Percentiles rank a stretch among this genome's conserved stretches.
These are phyloP conservation scores for Mixornis gularis DNA, from an alignment of 2,113 vertebrate species.

Conservation along the genomic window DNA sequence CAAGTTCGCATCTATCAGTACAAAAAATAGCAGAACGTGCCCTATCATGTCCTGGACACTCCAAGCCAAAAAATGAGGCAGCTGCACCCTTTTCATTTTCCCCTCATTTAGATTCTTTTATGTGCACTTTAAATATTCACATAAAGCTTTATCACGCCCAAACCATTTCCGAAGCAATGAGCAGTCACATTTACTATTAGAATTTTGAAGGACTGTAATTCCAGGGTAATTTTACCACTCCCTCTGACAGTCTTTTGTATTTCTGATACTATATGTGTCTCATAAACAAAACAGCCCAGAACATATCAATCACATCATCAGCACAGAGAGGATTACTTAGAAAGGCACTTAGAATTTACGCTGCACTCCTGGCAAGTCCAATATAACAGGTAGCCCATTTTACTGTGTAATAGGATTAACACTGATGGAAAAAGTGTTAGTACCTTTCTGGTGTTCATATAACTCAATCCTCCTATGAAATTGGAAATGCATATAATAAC, in stretches of 20 bases:
- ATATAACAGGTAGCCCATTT: not conserved
- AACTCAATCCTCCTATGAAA: not conserved
- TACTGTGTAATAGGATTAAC: not conserved
- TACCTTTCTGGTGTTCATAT: not conserved
- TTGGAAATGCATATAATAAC: not conserved
- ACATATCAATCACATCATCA: constrained; percentile 1
- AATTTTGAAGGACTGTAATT: constrained; percentile 24
- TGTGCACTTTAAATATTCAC: not conserved
- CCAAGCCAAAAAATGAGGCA: not conserved
- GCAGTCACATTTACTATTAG: not conserved
- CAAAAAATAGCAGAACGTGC: not conserved
- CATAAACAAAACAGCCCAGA: constrained; percentile 2
- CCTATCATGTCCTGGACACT: not conserved
- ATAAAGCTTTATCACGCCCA: not conserved
- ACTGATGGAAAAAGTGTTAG: not conserved
- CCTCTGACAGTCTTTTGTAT: constrained; percentile 14
- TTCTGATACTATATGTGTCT: not conserved
- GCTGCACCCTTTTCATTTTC: constrained; percentile 17
- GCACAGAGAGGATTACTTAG: not conserved
- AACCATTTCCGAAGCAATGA: not conserved
- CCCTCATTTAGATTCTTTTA: not conserved
- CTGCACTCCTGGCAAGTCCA: not conserved
- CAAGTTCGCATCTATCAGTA: not conserved
- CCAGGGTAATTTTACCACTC: constrained; percentile 35
- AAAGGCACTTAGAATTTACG: not conserved